Percentiles rank a stretch among this genome's conserved stretches.
phyloP scores from a whole-genome alignment of 2,113 vertebrate species.

The Campylomormyrus numenius region DNA sequence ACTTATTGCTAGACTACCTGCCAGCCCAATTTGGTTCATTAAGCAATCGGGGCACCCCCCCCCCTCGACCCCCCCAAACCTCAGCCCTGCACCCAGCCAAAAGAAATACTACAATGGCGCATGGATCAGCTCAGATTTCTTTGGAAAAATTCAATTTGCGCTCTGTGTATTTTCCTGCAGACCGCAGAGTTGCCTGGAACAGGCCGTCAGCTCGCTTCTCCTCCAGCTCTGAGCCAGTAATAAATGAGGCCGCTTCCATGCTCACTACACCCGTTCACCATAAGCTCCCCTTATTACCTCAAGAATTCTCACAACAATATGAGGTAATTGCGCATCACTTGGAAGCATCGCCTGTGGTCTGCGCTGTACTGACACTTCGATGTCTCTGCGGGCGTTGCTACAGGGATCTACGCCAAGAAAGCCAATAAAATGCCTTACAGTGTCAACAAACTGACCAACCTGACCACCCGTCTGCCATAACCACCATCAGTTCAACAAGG shows the following conservation, averaged over 20 bases:
- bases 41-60: background rate
- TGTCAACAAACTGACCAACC: background rate
- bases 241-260: slow-evolving; percentile 17
- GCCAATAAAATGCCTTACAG: background rate
- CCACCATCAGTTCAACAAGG: background rate
- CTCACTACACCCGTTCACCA: background rate
- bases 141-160: slow-evolving; percentile 47
- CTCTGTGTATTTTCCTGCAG: slow-evolving; percentile 30
- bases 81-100: slow-evolving; percentile 20
- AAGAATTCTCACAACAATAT: background rate
- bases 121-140: slow-evolving; percentile 39
- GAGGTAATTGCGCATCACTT: background rate
- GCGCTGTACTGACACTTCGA: background rate
- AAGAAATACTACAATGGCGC: slow-evolving; percentile 31
- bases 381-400: background rate
- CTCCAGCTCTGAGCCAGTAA: background rate
- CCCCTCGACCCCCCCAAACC: slow-evolving; percentile 7
- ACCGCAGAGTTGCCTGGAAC: slow-evolving; percentile 30
- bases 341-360: background rate
- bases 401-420: background rate
- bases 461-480: background rate
- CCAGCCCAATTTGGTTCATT: background rate
- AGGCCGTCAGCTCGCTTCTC: background rate
- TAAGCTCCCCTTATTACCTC: background rate
- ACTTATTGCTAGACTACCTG: background rate